Percentiles rank a stretch among this genome's conserved stretches.
Evolutionary conservation across 2,797 vertebrate genomes (phyloP).

Genomic region (Anisognathus igniventris): DNA sequence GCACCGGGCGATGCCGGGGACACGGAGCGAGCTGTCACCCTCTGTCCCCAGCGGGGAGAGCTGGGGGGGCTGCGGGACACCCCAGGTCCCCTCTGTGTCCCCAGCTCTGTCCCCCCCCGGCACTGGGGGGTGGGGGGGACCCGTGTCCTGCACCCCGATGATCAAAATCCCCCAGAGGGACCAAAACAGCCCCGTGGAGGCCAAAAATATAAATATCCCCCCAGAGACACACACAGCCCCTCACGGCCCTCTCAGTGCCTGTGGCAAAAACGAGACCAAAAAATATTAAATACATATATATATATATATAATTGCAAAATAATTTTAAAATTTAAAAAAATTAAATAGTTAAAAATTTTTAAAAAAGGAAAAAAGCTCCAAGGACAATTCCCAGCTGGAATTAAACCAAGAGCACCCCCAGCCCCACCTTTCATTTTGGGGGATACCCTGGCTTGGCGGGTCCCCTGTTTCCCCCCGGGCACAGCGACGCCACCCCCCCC

Average conservation of each 20-base stretch:
- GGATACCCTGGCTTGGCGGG: accelerated
- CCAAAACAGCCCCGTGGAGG: background rate
- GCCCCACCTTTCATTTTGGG: background rate
- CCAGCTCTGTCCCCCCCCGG: too few relatives aligned
- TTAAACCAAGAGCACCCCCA: background rate
- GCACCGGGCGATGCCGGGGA: background rate
- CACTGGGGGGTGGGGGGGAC: background rate
- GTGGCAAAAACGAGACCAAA: background rate
- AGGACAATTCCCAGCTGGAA: background rate
- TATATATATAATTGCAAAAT: too few relatives aligned
- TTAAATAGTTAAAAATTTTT: too few relatives aligned
- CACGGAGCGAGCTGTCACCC: background rate
- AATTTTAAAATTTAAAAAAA: too few relatives aligned
- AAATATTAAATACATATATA: background rate
- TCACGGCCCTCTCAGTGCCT: accelerated
- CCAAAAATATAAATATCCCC: background rate
- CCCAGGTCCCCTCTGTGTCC: background rate
- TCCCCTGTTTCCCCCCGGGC: background rate
- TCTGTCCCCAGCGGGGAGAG: background rate
- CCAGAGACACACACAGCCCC: background rate
- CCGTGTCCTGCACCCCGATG: accelerated
- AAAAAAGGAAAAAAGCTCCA: too few relatives aligned
- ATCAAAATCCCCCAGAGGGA: background rate
- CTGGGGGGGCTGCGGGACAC: accelerated
- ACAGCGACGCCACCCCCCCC: background rate